Conservation (phyloP, 2,797 vertebrate species). For the Tragopan temminckii region DNA sequence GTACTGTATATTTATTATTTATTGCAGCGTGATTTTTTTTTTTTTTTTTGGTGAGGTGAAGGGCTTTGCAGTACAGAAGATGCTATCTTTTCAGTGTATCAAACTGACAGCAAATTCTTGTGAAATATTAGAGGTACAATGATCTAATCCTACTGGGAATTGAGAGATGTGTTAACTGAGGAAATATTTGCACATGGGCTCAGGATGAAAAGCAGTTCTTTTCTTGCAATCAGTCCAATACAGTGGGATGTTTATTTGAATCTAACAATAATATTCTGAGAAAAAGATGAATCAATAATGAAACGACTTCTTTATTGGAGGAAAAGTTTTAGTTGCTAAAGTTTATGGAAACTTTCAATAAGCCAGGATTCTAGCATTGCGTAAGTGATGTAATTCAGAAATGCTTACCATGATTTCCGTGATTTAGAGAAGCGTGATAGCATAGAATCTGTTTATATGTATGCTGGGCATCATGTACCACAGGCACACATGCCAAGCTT, state of each 20-base stretch:
- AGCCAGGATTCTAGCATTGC: not conserved
- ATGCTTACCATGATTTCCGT: not conserved
- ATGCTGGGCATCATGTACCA: not conserved
- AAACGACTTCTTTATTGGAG: not conserved
- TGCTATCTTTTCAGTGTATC: conserved; percentile 72
- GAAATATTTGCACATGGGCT: conserved; percentile 45
- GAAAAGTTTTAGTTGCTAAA: not conserved
- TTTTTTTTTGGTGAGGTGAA: conserved; percentile 40
- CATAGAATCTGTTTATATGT: not conserved
- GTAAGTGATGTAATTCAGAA: not conserved
- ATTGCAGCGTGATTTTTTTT: conserved; percentile 59
- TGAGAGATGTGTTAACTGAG: conserved; percentile 43
- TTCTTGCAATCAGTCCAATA: conserved; percentile 3
- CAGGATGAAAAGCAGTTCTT: conserved; percentile 28
- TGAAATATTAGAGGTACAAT: conserved; percentile 49
- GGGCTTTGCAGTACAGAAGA: conserved; percentile 42
- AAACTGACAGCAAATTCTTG: conserved; percentile 64
- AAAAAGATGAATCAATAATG: not conserved
- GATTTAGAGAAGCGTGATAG: not conserved
- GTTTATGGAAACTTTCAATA: conserved; percentile 22
- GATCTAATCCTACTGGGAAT: conserved; percentile 51
- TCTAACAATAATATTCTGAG: conserved; percentile 2
- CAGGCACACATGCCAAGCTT: not conserved
- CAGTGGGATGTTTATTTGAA: not conserved
- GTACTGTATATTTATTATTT: conserved; percentile 79